Percentiles rank a stretch among this genome's conserved stretches.
These are phyloP conservation scores for Heliconius hewitsoni DNA, from an alignment of 1,140 invertebrate genomes.

Conservation along the genomic window DNA sequence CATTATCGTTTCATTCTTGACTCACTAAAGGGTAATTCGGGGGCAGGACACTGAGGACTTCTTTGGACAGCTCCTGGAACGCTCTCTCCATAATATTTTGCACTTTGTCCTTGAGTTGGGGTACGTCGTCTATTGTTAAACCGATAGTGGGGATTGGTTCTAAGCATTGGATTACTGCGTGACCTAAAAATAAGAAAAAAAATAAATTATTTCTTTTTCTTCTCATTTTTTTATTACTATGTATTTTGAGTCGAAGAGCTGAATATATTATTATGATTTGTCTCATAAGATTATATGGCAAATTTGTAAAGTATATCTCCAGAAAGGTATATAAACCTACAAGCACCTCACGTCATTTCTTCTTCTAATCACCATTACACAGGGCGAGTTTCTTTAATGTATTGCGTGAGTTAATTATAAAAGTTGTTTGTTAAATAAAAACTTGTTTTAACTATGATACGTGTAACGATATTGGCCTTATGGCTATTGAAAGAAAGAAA, in stretches of 20 bases:
- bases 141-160: slow-evolving; percentile 90
- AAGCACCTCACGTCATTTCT: too few relatives aligned
- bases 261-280: too few relatives aligned
- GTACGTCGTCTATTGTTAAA: slow-evolving; percentile 87
- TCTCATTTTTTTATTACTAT: too few relatives aligned
- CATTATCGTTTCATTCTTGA: slow-evolving; percentile 28
- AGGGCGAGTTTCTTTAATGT: not conserved
- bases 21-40: slow-evolving; percentile 72
- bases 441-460: too few relatives aligned
- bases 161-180: slow-evolving; percentile 89
- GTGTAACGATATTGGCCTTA: too few relatives aligned
- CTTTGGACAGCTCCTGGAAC: slow-evolving; percentile 85
- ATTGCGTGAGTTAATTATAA: not conserved
- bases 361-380: not conserved
- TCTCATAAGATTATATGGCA: too few relatives aligned
- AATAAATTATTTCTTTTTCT: not conserved
- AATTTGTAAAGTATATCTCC: too few relatives aligned
- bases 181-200: slow-evolving; percentile 81
- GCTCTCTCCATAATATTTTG: slow-evolving; percentile 84
- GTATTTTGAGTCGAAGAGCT: too few relatives aligned
- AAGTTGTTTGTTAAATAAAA: not conserved
- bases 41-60: slow-evolving; percentile 81
- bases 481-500: not conserved
- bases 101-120: slow-evolving; percentile 86
- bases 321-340: too few relatives aligned